Conservation (phyloP, 1,140 invertebrate genomes). For the Cyphomyrmex costatus region DNA sequence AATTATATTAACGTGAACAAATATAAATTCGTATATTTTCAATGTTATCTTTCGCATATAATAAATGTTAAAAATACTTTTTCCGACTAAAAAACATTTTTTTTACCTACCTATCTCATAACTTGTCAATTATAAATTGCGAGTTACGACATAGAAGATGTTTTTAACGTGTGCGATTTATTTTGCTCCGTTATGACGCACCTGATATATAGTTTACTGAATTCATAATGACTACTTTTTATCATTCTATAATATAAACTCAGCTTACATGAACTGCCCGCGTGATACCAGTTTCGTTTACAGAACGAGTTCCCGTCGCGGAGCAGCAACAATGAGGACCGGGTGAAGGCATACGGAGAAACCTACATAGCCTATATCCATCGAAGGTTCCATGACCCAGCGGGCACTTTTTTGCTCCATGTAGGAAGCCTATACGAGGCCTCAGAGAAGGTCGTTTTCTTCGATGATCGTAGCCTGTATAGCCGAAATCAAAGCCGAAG, state of each 20-base stretch:
- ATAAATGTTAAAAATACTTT: neutral
- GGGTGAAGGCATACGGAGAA: conserved; percentile 53
- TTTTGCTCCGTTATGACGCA: neutral
- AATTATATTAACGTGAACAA: neutral
- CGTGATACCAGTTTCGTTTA: conserved; percentile 64
- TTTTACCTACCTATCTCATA: neutral
- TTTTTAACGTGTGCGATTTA: neutral
- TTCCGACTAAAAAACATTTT: neutral
- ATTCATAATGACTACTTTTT: conserved; percentile 1
- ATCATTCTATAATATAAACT: neutral
- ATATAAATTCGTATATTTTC: neutral
- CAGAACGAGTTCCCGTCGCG: conserved; percentile 68
- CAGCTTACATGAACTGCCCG: neutral
- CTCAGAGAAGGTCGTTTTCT: conserved; percentile 61
- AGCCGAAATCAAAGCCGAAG: neutral
- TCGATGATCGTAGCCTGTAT: neutral
- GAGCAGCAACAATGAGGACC: conserved; percentile 64
- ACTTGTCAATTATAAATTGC: conserved; percentile 3
- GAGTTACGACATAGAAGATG: neutral
- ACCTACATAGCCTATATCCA: conserved; percentile 55
- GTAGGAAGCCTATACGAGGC: conserved; percentile 54
- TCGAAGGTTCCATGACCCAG: conserved; percentile 64
- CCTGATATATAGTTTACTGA: neutral
- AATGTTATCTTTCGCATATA: neutral
- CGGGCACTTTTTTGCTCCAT: conserved; percentile 43